Evolutionary conservation across 2,797 vertebrate genomes (phyloP), one percentile per base, ranked within the genome.

Genomic region (Esox masquinongy): DNA sequence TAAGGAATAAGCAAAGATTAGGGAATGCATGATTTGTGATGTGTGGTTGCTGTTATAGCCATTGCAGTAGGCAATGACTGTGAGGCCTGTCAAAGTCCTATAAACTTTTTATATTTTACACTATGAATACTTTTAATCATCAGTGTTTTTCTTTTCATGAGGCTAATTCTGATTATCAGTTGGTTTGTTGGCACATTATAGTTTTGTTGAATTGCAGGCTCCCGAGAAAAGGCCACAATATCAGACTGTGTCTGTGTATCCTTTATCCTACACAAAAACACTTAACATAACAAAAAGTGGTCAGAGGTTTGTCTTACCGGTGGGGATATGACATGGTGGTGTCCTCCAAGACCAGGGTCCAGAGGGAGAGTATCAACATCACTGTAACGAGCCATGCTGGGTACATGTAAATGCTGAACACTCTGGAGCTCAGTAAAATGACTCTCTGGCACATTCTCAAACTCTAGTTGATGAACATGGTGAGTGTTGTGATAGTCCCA

Each of bases 351-450:
- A 80, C 92, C 88, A 39, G 96, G 90, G 75, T 99, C 98, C 17
- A 99, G 87, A 24, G 56, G 12, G 76, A 97, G 92, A 83, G 94
- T 94, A 72, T 99, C 97, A 1, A 96, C 82, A 19, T 99, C 97
- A 3, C 22, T 59, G 78, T 97, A 96, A 71, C 97, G 92, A 87
- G 97, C 95, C 49, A 97, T 92, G 83, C 93, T 93, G 39, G 97
- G 87, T n/a, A 96, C 82, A 89, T 98, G 97, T 0, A 97, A 95
- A 15, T 96, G 90, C 86, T 95, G 97, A n/a, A 99, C 97, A 0
- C 96, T 99, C 92, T 99, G 98, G 76, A 99, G 92, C 79, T 99
- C 98, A 9, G 97, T 98, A 91, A 99, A 98, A 85, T 98, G 97
- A 71, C 91, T 94, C 79, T 98, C 97, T 5, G 94, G 88, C 70